Base-by-base conservation (phyloP, 1,140 invertebrate genomes). In the Lordiphosa stackelbergi region DNA sequence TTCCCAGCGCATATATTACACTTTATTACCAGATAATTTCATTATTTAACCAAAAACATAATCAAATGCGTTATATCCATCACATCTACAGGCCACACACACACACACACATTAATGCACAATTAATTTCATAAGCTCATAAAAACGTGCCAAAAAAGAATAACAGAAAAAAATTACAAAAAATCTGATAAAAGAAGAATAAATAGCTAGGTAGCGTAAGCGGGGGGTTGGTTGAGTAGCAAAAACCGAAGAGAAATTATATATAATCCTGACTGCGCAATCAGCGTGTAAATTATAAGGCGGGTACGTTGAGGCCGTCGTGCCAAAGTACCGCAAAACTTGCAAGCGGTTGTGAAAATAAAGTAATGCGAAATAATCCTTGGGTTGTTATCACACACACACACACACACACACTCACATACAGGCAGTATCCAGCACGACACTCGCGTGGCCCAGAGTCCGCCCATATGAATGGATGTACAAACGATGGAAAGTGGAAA, bases 351-450 rank as follows among this genome's bases (percentile, higher is more conserved):
- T 74, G 68, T 75, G 71, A 81, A 83, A 81, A 81, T 81, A 81
- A 81, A 81, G 75, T 81, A 81, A 81, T 81, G 75, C 75, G 77
- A 83, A 77, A 81, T 81, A 81, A 81, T 81, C 77, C 77, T 81
- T 71, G 77, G 63, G 69, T 60, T 81, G 77, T 83, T 81, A 81
- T 81, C 77, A 72, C 61, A 81, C 70, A 79, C 77, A 71, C 49
- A 68, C 53, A 57, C 61, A 73, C 41, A 55, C 58, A 70, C 46
- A 56, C 28, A 55, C 61, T 69, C 41, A 55, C 58, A 70, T 42
- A 56, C 28, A 55, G 12, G 42, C 42, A 12, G 12, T 12, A 43
- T 7, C 42, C 66, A 79, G 71, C 70, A 79, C 66, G 73, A 72
- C 58, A 58, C 43, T 63, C 45, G 64, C 62, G 62, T 66, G 66